These are phyloP conservation scores for Tenthredo amoena DNA, from an alignment of 2,888 invertebrate species.

Conservation along the genomic window DNA sequence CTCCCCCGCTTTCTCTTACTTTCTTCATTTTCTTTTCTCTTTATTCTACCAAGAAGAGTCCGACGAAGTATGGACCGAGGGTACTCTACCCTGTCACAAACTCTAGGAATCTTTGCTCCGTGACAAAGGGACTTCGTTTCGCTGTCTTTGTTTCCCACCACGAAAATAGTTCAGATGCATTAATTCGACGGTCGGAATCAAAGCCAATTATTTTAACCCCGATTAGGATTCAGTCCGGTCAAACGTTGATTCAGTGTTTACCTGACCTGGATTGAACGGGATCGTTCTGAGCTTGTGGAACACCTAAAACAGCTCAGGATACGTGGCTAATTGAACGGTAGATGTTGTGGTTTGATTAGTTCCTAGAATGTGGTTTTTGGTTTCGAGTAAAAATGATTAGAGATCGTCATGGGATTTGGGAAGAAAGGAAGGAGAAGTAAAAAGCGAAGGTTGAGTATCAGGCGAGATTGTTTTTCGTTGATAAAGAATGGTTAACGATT, in stretches of 20 bases:
- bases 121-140: background rate
- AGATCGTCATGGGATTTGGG: background rate
- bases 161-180: background rate
- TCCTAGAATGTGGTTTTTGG: too few relatives aligned
- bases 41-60: background rate
- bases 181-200: background rate
- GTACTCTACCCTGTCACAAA: background rate
- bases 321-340: background rate
- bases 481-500: constrained; percentile 49
- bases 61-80: background rate
- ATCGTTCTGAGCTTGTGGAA: background rate
- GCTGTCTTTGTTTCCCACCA: background rate
- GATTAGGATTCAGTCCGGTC: constrained; percentile 13
- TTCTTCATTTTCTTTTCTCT: background rate
- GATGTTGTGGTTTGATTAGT: background rate
- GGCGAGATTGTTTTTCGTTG: constrained; percentile 41
- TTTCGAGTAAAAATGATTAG: background rate
- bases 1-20: constrained; percentile 5
- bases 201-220: background rate
- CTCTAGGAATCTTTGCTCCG: background rate
- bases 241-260: constrained; percentile 36
- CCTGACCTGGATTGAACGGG: background rate
- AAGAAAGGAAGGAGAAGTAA: background rate
- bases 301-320: background rate
- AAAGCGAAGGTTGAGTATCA: background rate